A percentile compares a stretch with the other conserved stretches of the same genome.
Conservation (phyloP, 2,888 invertebrate species). For the Microctonus aethiopoides region DNA sequence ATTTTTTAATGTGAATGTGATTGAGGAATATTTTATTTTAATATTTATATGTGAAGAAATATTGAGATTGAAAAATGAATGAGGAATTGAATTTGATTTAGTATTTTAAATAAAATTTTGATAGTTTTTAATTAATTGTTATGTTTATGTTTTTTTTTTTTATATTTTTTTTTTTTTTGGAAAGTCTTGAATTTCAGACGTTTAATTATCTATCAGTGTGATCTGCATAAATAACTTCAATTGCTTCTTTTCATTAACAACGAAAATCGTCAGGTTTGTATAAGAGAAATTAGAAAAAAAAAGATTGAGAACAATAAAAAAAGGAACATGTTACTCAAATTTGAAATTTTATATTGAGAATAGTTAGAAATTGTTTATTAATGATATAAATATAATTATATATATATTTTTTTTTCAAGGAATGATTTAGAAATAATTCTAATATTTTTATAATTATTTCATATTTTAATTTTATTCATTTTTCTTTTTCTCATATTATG, state of each 20-base stretch:
- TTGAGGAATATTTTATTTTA: too few relatives aligned
- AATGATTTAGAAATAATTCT: neutral
- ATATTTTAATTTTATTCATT: neutral
- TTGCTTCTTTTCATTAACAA: conserved; percentile 9
- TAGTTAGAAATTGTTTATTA: neutral
- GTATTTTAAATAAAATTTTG: too few relatives aligned
- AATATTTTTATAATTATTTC: neutral
- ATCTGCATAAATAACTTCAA: conserved; percentile 6
- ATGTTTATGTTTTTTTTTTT: neutral
- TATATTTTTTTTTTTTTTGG: neutral
- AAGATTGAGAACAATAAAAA: too few relatives aligned
- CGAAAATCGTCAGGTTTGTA: conserved; percentile 12
- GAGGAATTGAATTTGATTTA: too few relatives aligned
- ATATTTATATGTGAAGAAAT: too few relatives aligned
- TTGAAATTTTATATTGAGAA: neutral
- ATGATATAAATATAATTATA: neutral
- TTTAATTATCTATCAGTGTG: conserved; percentile 9
- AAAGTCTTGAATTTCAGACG: neutral
- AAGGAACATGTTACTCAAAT: neutral
- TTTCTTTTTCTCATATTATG: neutral
- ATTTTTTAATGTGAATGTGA: too few relatives aligned
- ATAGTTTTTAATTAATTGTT: too few relatives aligned
- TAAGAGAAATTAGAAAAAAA: neutral
- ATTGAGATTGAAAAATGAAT: too few relatives aligned
- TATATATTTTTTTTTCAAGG: neutral